A percentile compares a stretch with the other conserved stretches of the same genome.
Evolutionary conservation across 2,888 invertebrate species (phyloP).

Genomic region (Pherbina coryleti): DNA sequence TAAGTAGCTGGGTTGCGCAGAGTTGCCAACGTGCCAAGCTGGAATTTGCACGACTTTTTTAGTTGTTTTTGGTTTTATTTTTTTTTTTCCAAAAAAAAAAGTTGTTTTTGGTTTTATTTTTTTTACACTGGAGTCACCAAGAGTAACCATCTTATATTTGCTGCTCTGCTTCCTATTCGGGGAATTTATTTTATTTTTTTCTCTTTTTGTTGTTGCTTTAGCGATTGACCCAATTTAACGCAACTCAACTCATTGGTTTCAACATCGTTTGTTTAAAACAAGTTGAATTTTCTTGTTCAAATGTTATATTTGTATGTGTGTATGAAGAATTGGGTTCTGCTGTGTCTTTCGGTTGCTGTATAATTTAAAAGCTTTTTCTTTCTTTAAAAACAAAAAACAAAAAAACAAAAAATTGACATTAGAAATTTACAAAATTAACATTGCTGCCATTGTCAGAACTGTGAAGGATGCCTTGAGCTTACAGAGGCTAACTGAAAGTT

Average conservation of each 20-base stretch:
- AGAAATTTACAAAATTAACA: too few relatives aligned
- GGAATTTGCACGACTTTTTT: too few relatives aligned
- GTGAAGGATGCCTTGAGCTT: too few relatives aligned
- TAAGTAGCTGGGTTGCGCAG: slow-evolving; percentile 17
- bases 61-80: too few relatives aligned
- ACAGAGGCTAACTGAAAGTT: too few relatives aligned
- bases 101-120: too few relatives aligned
- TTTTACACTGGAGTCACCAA: too few relatives aligned
- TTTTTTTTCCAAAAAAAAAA: too few relatives aligned
- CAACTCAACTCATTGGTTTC: neutral
- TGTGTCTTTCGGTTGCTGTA: neutral
- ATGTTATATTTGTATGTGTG: too few relatives aligned
- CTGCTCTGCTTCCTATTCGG: neutral
- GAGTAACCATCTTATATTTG: too few relatives aligned
- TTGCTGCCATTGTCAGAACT: too few relatives aligned
- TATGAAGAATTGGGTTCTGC: neutral
- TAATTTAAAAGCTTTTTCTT: neutral
- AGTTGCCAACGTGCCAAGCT: slow-evolving; percentile 8
- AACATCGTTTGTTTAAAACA: neutral
- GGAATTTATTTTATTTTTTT: neutral
- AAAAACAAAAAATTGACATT: too few relatives aligned
- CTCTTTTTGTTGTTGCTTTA: slow-evolving; percentile 12
- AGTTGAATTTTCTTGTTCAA: neutral
- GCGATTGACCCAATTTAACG: neutral
- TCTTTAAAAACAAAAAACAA: neutral